A percentile compares a stretch with the other conserved stretches of the same genome.
phyloP scores from a whole-genome alignment of 2,888 invertebrate genomes.

The Platycheirus albimanus region DNA sequence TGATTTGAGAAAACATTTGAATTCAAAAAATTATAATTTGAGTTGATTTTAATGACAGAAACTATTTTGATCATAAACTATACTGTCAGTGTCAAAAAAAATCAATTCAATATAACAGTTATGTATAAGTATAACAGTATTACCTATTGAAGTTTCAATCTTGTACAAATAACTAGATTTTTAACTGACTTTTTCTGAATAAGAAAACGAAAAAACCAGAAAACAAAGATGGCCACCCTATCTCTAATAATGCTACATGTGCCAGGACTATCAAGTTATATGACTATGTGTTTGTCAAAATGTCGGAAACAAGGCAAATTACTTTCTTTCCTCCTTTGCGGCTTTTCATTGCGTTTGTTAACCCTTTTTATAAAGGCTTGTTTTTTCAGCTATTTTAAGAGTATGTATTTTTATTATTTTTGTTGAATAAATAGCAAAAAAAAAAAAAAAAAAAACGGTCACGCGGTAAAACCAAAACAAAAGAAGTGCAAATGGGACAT shows the following conservation, averaged over 20 bases:
- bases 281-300: slow-evolving; percentile 8
- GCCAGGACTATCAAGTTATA: slow-evolving; percentile 27
- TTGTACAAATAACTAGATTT: no score
- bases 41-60: no score
- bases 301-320: slow-evolving; percentile 60
- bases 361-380: slow-evolving; percentile 51
- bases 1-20: no score
- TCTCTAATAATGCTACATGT: slow-evolving; percentile 34
- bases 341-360: slow-evolving; percentile 49
- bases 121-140: no score
- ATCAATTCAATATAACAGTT: no score
- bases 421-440: no score
- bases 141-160: no score
- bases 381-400: background rate
- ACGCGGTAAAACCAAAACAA: slow-evolving; percentile 59
- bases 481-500: slow-evolving; percentile 68
- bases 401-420: slow-evolving; percentile 25
- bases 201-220: background rate
- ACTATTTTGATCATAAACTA: no score
- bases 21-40: no score
- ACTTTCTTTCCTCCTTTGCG: slow-evolving; percentile 42
- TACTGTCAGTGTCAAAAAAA: no score
- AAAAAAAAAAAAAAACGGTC: slow-evolving; percentile 55
- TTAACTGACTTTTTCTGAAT: no score
- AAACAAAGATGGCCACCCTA: background rate